Percentiles rank a stretch among this genome's conserved stretches.
Evolutionary conservation across 2,113 vertebrate species (phyloP).

Genomic region (Gopherus evgoodei): DNA sequence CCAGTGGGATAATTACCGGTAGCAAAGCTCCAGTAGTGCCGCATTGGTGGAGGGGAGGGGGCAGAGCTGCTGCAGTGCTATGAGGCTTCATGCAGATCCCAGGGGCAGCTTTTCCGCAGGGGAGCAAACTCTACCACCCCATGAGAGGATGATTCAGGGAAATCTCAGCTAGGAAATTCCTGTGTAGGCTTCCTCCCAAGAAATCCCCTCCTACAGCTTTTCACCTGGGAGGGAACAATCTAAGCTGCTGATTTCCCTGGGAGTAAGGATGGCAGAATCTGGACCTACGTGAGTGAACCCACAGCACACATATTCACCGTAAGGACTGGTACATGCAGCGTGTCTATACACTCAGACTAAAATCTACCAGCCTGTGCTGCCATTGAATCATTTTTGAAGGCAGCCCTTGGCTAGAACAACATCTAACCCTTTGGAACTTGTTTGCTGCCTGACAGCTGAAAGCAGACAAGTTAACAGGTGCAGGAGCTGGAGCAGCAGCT

Average conservation of each 20-base stretch:
- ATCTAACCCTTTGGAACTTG: not conserved
- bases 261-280: not conserved
- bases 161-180: not conserved
- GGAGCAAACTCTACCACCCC: not conserved
- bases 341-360: not conserved
- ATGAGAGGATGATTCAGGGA: not conserved
- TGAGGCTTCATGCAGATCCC: not conserved
- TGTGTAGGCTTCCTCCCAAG: not conserved
- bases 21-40: not conserved
- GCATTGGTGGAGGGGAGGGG: too few relatives aligned
- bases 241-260: not conserved
- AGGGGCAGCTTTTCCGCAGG: not conserved
- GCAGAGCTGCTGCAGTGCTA: not conserved
- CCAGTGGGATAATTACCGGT: not conserved
- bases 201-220: not conserved
- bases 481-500: conserved; percentile 45
- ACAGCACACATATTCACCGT: not conserved
- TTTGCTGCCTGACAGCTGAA: too few relatives aligned
- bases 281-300: not conserved
- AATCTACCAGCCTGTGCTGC: not conserved
- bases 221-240: not conserved
- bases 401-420: not conserved
- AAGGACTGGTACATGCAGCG: too few relatives aligned
- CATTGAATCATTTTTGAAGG: not conserved
- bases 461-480: conserved; percentile 53